Evolutionary conservation across 2,797 vertebrate species (phyloP).

Genomic region (Acomys russatus): DNA sequence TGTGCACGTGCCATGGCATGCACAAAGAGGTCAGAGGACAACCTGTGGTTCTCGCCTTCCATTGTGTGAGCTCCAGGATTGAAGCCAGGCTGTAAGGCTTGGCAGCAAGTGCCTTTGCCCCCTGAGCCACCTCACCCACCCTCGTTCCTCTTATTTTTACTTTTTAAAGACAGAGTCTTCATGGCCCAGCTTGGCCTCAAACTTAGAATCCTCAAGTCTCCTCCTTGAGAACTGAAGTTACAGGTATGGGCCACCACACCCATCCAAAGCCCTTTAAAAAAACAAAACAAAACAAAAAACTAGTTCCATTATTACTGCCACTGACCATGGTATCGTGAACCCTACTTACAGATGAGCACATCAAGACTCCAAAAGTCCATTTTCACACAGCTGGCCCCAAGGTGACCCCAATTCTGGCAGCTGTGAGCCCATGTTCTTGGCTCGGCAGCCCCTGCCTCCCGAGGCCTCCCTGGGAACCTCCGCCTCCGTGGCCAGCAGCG

Average conservation of each 20-base stretch:
- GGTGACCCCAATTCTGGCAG: constrained; percentile 62
- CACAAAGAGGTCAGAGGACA: not conserved
- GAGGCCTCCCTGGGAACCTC: constrained; percentile 58
- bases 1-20: no score
- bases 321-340: not conserved
- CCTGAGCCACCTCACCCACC: not conserved
- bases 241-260: not conserved
- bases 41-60: not conserved
- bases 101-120: not conserved
- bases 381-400: not conserved
- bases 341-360: constrained; percentile 54
- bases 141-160: not conserved
- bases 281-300: no score
- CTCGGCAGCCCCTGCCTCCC: not conserved
- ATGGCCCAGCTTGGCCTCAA: not conserved
- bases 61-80: not conserved
- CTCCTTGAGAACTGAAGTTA: not conserved
- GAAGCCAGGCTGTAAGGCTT: no score
- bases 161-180: not conserved
- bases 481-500: constrained; percentile 63
- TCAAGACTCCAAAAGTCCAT: not conserved
- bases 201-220: not conserved
- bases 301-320: not conserved
- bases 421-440: constrained; percentile 39
- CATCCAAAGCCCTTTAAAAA: not conserved